Evolutionary conservation across 1,140 invertebrate genomes (phyloP).

Genomic region (Thaumetopoea pityocampa): DNA sequence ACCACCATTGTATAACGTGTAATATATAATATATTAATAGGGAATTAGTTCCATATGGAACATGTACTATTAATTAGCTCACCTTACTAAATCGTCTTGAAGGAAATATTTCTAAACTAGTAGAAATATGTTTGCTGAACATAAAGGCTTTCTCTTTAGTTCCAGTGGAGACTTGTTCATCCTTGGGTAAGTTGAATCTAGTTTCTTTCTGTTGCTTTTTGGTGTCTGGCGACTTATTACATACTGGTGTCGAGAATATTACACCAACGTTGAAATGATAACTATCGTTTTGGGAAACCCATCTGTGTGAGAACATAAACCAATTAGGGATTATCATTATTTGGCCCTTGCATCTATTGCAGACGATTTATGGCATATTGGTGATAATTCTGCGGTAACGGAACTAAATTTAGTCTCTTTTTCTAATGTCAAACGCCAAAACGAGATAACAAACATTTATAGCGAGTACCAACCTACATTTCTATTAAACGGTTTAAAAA

Average conservation of each 20-base stretch:
- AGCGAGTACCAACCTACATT: too few species aligned
- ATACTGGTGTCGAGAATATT: slow-evolving; percentile 87
- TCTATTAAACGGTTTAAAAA: too few species aligned
- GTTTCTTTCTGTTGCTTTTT: slow-evolving; percentile 77
- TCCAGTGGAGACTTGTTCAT: slow-evolving; percentile 65
- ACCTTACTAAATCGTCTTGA: slow-evolving; percentile 64
- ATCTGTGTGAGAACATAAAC: slow-evolving; percentile 39
- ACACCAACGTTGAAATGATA: slow-evolving; percentile 76
- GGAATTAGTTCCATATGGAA: too few species aligned
- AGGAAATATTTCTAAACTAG: slow-evolving; percentile 66
- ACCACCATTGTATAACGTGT: too few species aligned
- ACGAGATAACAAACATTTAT: too few species aligned
- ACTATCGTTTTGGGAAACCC: slow-evolving; percentile 72
- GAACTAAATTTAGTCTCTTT: too few species aligned
- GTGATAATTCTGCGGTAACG: too few species aligned
- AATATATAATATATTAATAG: too few species aligned
- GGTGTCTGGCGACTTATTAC: slow-evolving; percentile 67
- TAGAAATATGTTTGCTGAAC: slow-evolving; percentile 63
- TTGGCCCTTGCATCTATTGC: not conserved
- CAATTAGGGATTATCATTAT: not conserved
- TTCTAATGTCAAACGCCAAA: too few species aligned
- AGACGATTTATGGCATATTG: too few species aligned
- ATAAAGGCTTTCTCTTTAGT: slow-evolving; percentile 45
- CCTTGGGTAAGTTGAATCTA: slow-evolving; percentile 77
- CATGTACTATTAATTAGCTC: slow-evolving; percentile 13